Base-by-base conservation (phyloP, 2,113 vertebrate species). In the Etheostoma cragini region DNA sequence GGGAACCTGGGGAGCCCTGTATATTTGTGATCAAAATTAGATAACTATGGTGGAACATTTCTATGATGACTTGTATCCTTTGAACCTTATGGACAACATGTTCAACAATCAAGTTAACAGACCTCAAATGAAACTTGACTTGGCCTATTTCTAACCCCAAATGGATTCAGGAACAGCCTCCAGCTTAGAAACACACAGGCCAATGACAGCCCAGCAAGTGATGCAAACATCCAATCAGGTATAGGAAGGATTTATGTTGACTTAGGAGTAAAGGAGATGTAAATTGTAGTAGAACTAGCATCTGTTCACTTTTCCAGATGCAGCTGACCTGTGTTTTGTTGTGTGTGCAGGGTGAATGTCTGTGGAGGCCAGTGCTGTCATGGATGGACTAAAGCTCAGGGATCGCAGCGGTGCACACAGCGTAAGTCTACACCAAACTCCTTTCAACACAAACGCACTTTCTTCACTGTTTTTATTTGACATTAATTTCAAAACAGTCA, bases 351-450 rank as follows among this genome's bases (percentile, higher is more conserved):
- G 91, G 96, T 98, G 78, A 99, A 99, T 46, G 95, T 99, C 72
- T 99, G 98, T 80, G 97, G 97, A 83, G 97, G 96, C 17, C 97
- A 97, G 90, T 99, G 98, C 95, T 99, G 98, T 82, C 96, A 96
- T 4, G 98, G 98, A 81, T 99, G 98, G 98, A 98, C 96, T 86
- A 95, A 96, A 88, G 92, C 96, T 77, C 95, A 96, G 52, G 97
- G 96, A 65, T 99, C 97, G 6, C 97, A 97, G 93, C 95, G 97
- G 19, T 99, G 98, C 94, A 98, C 96, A 24, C 97, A 97, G 93
- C 97, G 98, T 99, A 94, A 97, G 98, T 97, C 8, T 54, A 22
- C 45, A 52, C 8, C 53, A 19, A 63, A 72, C 12, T 12, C 22
- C 17, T 58, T 47, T 73, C 26, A 24, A 62, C 60, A 58, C 42